phyloP scores from a whole-genome alignment of 2,888 invertebrate genomes.

The Myopa testacea region DNA sequence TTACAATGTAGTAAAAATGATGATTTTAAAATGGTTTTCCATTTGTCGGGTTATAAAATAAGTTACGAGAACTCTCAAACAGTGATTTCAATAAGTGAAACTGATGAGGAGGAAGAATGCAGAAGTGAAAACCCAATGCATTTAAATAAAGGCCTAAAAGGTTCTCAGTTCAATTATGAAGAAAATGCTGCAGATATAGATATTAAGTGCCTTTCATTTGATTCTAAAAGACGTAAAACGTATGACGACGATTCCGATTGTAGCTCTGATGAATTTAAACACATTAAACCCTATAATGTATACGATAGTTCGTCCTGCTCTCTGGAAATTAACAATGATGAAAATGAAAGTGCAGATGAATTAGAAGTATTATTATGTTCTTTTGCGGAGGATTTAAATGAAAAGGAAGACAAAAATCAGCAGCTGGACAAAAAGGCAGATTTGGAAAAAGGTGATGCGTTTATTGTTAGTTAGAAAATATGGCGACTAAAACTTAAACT shows the following conservation, averaged over 20 bases:
- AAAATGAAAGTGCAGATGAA: conserved; percentile 5
- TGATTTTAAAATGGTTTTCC: too few relatives aligned
- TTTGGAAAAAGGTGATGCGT: background rate
- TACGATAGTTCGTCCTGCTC: background rate
- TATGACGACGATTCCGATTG: background rate
- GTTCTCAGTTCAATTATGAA: background rate
- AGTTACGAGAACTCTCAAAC: background rate
- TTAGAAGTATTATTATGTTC: background rate
- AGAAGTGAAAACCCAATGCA: background rate
- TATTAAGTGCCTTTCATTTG: background rate
- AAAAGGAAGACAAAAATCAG: background rate
- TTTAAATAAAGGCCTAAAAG: background rate
- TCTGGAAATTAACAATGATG: background rate
- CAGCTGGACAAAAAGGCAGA: background rate
- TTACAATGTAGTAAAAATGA: background rate
- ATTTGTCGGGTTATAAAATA: background rate
- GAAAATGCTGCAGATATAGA: background rate
- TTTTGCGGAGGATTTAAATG: background rate
- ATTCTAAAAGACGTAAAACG: background rate
- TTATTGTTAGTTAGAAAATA: background rate
- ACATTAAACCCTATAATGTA: background rate
- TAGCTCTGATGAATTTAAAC: conserved; percentile 13
- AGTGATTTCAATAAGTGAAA: background rate
- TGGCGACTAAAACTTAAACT: background rate
- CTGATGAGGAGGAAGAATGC: background rate